A percentile compares a stretch with the other conserved stretches of the same genome.
Conservation (phyloP, 1,140 invertebrate species). For the Rhyzopertha dominica region DNA sequence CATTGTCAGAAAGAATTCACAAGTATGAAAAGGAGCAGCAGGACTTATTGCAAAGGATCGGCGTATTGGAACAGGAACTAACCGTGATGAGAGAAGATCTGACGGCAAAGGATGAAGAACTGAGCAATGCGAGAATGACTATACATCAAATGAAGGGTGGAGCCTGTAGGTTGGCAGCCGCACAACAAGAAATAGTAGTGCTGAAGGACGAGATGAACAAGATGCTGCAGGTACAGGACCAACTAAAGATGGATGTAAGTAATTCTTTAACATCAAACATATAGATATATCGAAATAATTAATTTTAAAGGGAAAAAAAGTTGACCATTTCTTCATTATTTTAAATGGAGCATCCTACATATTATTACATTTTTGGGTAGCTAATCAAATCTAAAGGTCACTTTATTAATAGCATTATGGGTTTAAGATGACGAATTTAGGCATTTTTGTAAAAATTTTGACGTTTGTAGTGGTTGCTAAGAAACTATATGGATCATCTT, state of each 20-base stretch:
- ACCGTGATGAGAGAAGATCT: conserved; percentile 13
- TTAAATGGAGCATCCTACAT: background rate
- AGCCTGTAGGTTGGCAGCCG: conserved; percentile 14
- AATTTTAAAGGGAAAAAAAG: no score
- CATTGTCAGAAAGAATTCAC: conserved; percentile 4
- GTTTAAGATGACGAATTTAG: no score
- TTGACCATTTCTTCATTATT: background rate
- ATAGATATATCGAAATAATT: no score
- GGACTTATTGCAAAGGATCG: conserved; percentile 15
- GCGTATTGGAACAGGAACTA: conserved; percentile 15
- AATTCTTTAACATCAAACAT: background rate
- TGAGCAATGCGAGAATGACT: conserved; percentile 5
- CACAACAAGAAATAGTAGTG: conserved; percentile 30
- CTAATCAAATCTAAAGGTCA: no score
- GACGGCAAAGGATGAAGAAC: conserved; percentile 6
- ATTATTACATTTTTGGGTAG: background rate
- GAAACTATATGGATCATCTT: no score
- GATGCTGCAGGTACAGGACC: conserved; percentile 21
- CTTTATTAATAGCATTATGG: no score
- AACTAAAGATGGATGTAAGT: conserved; percentile 25
- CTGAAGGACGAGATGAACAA: conserved; percentile 33
- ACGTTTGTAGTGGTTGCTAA: no score
- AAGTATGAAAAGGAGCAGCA: conserved; percentile 11
- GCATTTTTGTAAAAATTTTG: no score
- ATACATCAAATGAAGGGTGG: conserved; percentile 4